phyloP scores from a whole-genome alignment of 2,113 vertebrate species.

The Lontra canadensis region DNA sequence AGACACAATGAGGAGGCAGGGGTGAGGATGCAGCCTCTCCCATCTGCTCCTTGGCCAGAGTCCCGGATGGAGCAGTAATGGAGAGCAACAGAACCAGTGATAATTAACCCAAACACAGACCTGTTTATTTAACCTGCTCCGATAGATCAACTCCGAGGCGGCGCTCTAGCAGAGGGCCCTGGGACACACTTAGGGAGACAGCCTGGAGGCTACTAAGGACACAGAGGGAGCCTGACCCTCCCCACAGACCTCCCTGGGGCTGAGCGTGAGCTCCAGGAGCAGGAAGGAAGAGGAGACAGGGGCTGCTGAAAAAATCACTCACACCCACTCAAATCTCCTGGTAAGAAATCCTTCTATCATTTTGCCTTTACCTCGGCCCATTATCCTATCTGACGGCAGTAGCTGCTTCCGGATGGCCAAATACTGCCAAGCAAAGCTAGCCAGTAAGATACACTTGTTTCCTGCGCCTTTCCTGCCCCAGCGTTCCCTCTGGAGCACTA shows the following conservation, averaged over 20 bases:
- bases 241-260: background rate
- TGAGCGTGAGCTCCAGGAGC: background rate
- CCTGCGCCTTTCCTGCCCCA: background rate
- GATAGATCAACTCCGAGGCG: conserved; percentile 85
- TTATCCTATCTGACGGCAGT: background rate
- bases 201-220: conserved; percentile 48
- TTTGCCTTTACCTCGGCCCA: background rate
- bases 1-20: conserved; percentile 83
- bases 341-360: background rate
- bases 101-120: conserved; percentile 95
- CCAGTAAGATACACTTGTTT: background rate
- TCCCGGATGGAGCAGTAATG: conserved; percentile 89
- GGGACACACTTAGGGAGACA: conserved; percentile 59
- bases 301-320: background rate
- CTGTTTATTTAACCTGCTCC: conserved; percentile 96
- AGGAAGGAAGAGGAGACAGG: background rate
- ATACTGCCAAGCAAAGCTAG: background rate
- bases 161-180: conserved; percentile 68
- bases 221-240: conserved; percentile 32
- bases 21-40: conserved; percentile 81
- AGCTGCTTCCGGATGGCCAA: conserved; percentile 1
- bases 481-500: background rate
- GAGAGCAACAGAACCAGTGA: conserved; percentile 89
- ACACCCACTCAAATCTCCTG: background rate
- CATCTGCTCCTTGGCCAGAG: conserved; percentile 93